Evolutionary conservation across 2,797 vertebrate species (phyloP), one percentile per base, ranked within the genome.

Genomic region (Epinephelus coioides): DNA sequence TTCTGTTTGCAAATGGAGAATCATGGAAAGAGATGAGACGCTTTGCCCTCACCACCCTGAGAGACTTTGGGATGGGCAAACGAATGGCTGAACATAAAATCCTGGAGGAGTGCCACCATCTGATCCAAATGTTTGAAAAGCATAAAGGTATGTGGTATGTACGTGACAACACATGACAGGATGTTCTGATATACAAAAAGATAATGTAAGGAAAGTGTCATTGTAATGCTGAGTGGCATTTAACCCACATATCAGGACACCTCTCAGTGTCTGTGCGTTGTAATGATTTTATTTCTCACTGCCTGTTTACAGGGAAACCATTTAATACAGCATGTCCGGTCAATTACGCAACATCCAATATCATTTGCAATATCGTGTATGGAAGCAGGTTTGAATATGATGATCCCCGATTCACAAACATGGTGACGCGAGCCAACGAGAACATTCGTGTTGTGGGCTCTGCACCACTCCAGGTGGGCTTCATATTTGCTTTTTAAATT

Each of bases 21-120:
- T 86, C 89, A 0, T 96, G 95, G 94, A 95, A 90, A 76, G 94
- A 94, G 76, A 82, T 96, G 95, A 91, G 94, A 64, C 92, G 92
- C 11, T 96, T 95, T 64, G 87, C 95, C 14, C 72, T 96, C 27
- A 65, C 69, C 17, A 93, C 89, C 17, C 86, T 96, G 2, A 88
- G 71, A 56, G 93, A 95, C 62, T 95, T 95, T 84, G 95, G 95
- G 53, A 96, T 96, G 95, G 94, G 94, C 5, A 95, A 91, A 73
- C 93, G 71, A 86, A 17, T 80, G 0, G 77, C 86, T 5, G 94
- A 96, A 38, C 91, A 93, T 0, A 95, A 92, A 85, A 95, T 95
- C 53, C 30, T 93, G 1, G 93, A 95, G 30, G 95, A 96, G 68
- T 91, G 90, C n/a, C 44, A 19, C 0, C 64, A 92, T 69, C 44